Evolutionary conservation across 1,140 invertebrate genomes (phyloP).

Genomic region (Panagrolaimus sp.): DNA sequence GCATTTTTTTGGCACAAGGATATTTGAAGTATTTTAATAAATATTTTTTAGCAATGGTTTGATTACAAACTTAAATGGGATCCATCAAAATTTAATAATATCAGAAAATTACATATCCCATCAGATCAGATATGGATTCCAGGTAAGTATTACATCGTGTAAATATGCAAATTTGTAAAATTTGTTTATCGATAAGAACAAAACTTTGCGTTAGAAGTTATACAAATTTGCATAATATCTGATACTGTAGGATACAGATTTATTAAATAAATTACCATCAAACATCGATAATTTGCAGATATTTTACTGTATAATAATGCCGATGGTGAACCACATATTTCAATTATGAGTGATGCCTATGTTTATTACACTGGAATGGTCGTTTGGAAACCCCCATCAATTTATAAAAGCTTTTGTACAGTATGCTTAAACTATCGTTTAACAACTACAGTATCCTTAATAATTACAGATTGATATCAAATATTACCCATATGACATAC

Average conservation of each 20-base stretch:
- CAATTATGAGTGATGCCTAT: constrained; percentile 64
- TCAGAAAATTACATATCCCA: constrained; percentile 70
- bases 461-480: constrained; percentile 81
- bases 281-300: constrained; percentile 65
- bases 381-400: constrained; percentile 92
- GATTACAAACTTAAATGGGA: constrained; percentile 96
- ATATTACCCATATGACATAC: constrained; percentile 86
- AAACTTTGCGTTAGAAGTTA: too few species aligned
- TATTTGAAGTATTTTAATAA: constrained; percentile 16
- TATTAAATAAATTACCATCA: too few species aligned
- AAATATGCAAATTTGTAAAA: too few species aligned
- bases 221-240: neutral
- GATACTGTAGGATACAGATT: constrained; percentile 62
- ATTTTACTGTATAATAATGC: constrained; percentile 61
- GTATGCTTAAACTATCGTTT: constrained; percentile 78
- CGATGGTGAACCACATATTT: constrained; percentile 65
- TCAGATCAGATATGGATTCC: constrained; percentile 73
- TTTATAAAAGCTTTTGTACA: constrained; percentile 89
- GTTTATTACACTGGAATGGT: constrained; percentile 80
- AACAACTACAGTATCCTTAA: neutral
- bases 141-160: constrained; percentile 6
- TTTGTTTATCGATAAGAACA: too few species aligned
- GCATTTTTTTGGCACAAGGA: constrained; percentile 7
- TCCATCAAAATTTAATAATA: constrained; percentile 84
- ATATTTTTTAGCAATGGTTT: constrained; percentile 72